Evolutionary conservation across 2,797 vertebrate species (phyloP), one percentile per base, ranked within the genome.

Genomic region (Apogon talboti): DNA sequence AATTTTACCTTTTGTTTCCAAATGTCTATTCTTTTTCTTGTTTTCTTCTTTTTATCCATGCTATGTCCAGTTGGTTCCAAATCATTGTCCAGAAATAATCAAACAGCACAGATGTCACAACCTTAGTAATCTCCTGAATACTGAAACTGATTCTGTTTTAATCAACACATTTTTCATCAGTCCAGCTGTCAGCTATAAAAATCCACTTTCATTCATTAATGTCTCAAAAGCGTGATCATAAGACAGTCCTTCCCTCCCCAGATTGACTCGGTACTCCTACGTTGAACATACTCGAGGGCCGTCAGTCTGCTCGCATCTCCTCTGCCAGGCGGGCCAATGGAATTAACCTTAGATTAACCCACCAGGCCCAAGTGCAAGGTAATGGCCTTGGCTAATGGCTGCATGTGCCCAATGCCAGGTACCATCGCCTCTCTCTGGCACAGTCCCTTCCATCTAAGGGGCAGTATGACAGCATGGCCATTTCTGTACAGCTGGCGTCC

Each of bases 281-380:
- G 70, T 19, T 79, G 66, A 79, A 56, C 62, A 65, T 51, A 56
- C 50, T 70, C 44, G 80, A 69, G 66, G 75, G 53, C 79, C 79
- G 89, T 83, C 84, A 78, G 78, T 83, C 79, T 82, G 82, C 82
- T 86, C 77, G 33, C 66, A 57, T 84, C 74, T 80, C 70, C 67
- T 64, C 66, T 85, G 76, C 81, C 78, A 83, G 62, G 73, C 74
- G 63, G 81, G 86, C 82, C 89, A 86, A 86, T 71, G 82, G 78
- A 92, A 92, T 91, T 89, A 90, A 92, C 89, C 85, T 89, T 78
- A 79, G 88, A 90, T 93, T 89, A 92, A 92, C 88, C 90, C 87
- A 66, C 78, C 80, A 76, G 83, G 83, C 84, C 84, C 16, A 48
- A 79, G 88, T 85, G 86, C 81, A 81, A 86, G 81, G 88, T 90